Evolutionary conservation across 1,140 invertebrate genomes (phyloP).

Genomic region (Drosophila leontia): DNA sequence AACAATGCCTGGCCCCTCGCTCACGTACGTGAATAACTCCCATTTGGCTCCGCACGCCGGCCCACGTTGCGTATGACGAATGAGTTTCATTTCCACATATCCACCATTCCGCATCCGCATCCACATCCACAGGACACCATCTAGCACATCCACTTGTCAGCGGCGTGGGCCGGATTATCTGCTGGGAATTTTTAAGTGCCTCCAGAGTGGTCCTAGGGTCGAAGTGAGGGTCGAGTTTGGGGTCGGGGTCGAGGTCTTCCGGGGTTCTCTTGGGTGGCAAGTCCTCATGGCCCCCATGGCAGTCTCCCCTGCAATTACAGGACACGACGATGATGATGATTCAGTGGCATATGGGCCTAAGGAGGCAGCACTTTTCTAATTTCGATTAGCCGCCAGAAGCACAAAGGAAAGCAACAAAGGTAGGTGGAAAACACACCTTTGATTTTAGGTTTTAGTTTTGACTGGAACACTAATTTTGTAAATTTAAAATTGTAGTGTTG

Average conservation of each 20-base stretch:
- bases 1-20: slow-evolving; percentile 17
- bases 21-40: slow-evolving; percentile 64
- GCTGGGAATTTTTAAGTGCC: slow-evolving; percentile 73
- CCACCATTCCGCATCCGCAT: slow-evolving; percentile 1
- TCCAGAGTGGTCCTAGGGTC: slow-evolving; percentile 16
- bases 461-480: too few species aligned
- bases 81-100: slow-evolving; percentile 67
- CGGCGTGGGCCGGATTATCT: slow-evolving; percentile 60
- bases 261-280: not conserved
- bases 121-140: slow-evolving; percentile 1
- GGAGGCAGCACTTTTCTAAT: not conserved
- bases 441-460: not conserved
- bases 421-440: not conserved
- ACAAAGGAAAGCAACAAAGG: not conserved
- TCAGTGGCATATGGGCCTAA: not conserved
- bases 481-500: too few species aligned
- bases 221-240: not conserved
- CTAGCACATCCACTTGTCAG: slow-evolving; percentile 67
- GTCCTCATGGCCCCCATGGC: not conserved
- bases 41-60: slow-evolving; percentile 24
- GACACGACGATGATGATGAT: slow-evolving; percentile 6
- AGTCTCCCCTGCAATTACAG: slow-evolving; percentile 7
- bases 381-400: slow-evolving; percentile 1
- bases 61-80: slow-evolving; percentile 63
- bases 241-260: slow-evolving; percentile 2